These are phyloP conservation scores for Xiphias gladius DNA, from an alignment of 2,113 vertebrate species.

Conservation along the genomic window DNA sequence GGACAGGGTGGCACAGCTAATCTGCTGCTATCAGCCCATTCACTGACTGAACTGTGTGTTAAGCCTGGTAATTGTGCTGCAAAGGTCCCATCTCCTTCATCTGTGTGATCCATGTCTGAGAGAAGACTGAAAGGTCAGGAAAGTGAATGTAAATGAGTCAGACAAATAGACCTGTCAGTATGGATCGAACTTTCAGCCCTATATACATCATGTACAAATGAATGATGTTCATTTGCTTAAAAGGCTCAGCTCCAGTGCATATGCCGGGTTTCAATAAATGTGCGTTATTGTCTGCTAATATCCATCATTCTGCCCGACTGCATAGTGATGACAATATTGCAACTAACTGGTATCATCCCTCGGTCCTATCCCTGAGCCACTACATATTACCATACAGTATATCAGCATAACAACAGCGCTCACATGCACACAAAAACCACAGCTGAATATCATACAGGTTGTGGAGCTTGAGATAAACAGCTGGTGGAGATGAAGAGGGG, in stretches of 20 bases:
- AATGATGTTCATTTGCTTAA: not conserved
- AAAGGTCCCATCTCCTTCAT: constrained; percentile 42
- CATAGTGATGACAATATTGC: constrained; percentile 18
- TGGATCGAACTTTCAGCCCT: not conserved
- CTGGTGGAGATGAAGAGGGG: not conserved
- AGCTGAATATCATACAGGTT: not conserved
- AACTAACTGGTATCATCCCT: constrained; percentile 16
- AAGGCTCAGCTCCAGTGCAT: not conserved
- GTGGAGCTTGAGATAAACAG: constrained; percentile 5
- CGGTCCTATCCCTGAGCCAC: not conserved
- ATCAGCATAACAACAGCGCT: constrained; percentile 32
- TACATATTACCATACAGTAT: constrained; percentile 24
- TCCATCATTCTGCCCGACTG: constrained; percentile 4
- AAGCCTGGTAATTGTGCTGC: constrained; percentile 20
- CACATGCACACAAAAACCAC: constrained; percentile 8
- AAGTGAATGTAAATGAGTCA: constrained; percentile 24
- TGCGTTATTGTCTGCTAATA: constrained; percentile 16
- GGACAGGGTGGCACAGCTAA: constrained; percentile 2
- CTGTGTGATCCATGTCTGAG: constrained; percentile 52
- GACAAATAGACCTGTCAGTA: constrained; percentile 17
- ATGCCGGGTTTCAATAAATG: not conserved
- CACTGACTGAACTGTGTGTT: not conserved
- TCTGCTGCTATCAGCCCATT: constrained; percentile 20
- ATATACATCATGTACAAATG: constrained; percentile 4
- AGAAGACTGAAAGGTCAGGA: constrained; percentile 40